Conservation (phyloP, 2,797 vertebrate genomes). For the Oceanodroma leucorhoa region DNA sequence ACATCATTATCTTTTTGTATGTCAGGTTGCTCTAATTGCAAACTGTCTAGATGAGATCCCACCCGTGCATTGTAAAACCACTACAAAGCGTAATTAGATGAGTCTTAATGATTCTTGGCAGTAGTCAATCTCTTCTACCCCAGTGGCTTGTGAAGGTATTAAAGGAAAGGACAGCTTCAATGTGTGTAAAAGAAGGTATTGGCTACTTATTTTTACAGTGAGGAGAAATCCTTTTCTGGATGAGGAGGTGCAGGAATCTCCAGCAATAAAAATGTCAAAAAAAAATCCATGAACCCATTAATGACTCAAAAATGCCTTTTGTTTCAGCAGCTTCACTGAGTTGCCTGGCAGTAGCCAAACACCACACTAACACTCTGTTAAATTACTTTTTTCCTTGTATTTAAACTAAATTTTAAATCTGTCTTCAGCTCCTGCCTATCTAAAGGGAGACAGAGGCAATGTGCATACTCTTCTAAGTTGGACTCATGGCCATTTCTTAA, state of each 20-base stretch:
- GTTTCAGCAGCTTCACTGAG: not conserved
- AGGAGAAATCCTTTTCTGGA: not conserved
- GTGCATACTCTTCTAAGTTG: not conserved
- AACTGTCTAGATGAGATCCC: not conserved
- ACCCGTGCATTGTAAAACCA: not conserved
- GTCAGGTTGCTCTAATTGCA: conserved; percentile 18
- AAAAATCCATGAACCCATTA: not conserved
- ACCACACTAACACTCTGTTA: not conserved
- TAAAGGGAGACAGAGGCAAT: not conserved
- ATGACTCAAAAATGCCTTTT: not conserved
- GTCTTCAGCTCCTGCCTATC: not conserved
- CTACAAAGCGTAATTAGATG: not conserved
- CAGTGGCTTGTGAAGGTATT: not conserved
- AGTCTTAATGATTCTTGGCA: conserved; percentile 9
- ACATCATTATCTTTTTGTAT: conserved; percentile 24
- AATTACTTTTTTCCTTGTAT: not conserved
- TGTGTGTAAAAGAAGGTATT: not conserved
- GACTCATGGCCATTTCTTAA: not conserved
- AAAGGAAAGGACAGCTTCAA: not conserved
- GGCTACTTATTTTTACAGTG: not conserved
- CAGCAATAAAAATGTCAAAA: not conserved
- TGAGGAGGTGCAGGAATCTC: not conserved
- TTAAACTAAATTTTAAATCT: not conserved
- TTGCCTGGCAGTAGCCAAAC: not conserved
- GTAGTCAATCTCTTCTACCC: not conserved